Conservation (phyloP, 2,113 vertebrate genomes). For the Lampris megalopsis region DNA sequence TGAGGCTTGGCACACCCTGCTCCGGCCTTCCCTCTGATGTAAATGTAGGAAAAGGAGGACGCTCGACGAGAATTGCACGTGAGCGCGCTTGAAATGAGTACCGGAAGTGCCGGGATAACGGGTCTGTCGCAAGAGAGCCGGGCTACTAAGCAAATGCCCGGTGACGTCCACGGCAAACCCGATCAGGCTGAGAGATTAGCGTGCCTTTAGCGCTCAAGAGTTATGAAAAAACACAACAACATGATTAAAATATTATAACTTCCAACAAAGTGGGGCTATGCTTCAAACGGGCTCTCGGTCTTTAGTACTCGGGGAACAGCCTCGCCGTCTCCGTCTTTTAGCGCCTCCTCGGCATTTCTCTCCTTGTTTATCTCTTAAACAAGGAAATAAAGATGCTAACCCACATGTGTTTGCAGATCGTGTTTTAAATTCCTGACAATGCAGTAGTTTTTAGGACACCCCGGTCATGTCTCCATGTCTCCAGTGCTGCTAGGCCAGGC, state of each 20-base stretch:
- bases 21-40: too few species aligned
- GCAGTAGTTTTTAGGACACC: conserved; percentile 58
- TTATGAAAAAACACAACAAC: background rate
- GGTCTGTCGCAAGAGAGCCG: too few species aligned
- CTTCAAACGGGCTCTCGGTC: conserved; percentile 6
- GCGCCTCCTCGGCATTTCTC: too few species aligned
- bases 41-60: too few species aligned
- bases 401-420: conserved; percentile 30
- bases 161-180: background rate
- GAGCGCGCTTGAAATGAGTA: too few species aligned
- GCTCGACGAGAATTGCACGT: too few species aligned
- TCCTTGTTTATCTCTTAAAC: conserved; percentile 25
- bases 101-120: too few species aligned
- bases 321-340: too few species aligned
- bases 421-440: conserved; percentile 61
- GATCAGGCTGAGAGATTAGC: conserved; percentile 48
- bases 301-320: too few species aligned
- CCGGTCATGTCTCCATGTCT: conserved; percentile 62
- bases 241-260: conserved; percentile 34
- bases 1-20: too few species aligned
- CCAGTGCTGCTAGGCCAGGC: conserved; percentile 50
- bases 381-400: conserved; percentile 24
- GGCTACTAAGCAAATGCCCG: too few species aligned
- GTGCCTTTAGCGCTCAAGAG: conserved; percentile 43
- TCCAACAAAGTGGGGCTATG: conserved; percentile 34